Evolutionary conservation across 2,113 vertebrate genomes (phyloP), one percentile per base, ranked within the genome.

Genomic region (Melanostigma gelatinosum): DNA sequence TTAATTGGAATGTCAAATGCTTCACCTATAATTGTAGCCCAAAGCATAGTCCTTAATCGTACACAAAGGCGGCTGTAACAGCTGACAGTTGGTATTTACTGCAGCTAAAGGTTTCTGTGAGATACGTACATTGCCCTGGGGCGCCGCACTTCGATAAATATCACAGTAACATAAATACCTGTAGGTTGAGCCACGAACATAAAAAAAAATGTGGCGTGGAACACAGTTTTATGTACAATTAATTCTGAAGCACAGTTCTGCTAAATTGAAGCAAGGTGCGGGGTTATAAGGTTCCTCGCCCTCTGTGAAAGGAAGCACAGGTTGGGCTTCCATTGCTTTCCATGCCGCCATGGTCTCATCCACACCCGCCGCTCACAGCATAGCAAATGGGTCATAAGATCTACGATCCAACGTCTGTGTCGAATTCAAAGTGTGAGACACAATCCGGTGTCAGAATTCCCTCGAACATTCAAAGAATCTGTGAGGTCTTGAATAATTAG

Each of bases 401-500:
- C 48, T 69, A 50, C 32, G 65, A 67, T 58, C 71, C 65, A 75
- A 75, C 36, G 52, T 65, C 36, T 27, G 46, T 61, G 66, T 75
- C 48, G 57, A 69, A 68, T 65, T 60, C 29, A 63, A 79, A 75
- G 60, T 72, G 50, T 73, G 46, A 68, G 74, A 38, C 48, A n/a
- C 4, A 40, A 63, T 54, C 15, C 29, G 34, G 44, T 60, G 62
- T 75, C 54, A 34, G 55, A 69, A 67, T 61, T 58, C 36, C 71
- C 65, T 64, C 58, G 27, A 83, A 79, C 82, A 63, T 46, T n/a
- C 71, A 80, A 73, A 66, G 4, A 34, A 34, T 34, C 38, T 27
- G 13, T 8, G 36, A 55, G 44, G 54, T 77, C 58, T 61, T 27
- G 44, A 60, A 57, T 86, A 80, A 87, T 87, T 80, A 80, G 62